Evolutionary conservation across 2,888 invertebrate species (phyloP).

Genomic region (Drosophila trichaetosa): DNA sequence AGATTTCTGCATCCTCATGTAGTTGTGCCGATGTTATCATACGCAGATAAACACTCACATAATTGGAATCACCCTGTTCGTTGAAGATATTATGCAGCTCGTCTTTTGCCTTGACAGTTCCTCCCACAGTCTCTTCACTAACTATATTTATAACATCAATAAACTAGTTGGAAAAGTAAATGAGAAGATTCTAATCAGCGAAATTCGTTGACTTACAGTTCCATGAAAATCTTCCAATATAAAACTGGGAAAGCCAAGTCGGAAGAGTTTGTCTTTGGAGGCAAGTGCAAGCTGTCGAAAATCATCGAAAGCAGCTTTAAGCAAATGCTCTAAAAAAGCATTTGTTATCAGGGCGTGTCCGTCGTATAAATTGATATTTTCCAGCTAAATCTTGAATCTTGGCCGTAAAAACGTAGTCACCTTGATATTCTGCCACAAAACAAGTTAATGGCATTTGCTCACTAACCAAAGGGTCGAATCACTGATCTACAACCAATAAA

Average conservation of each 20-base stretch:
- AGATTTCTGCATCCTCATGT: constrained; percentile 96
- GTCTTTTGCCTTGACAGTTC: constrained; percentile 86
- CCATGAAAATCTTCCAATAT: constrained; percentile 99
- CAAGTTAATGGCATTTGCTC: constrained; percentile 90
- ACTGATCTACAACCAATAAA: constrained; percentile 89
- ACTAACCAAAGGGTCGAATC: constrained; percentile 93
- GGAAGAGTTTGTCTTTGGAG: constrained; percentile 95
- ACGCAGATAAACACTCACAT: constrained; percentile 96
- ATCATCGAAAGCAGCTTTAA: constrained; percentile 92
- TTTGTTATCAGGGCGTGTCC: constrained; percentile 98
- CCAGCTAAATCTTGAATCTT: constrained; percentile 92
- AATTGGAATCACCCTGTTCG: constrained; percentile 96
- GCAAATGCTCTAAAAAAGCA: constrained; percentile 99
- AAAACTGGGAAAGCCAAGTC: constrained; percentile 97
- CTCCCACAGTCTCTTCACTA: constrained; percentile 85
- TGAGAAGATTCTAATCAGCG: fast-evolving
- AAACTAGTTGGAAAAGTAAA: constrained; percentile 87
- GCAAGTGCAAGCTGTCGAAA: constrained; percentile 93
- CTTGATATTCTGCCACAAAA: constrained; percentile 93
- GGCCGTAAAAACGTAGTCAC: constrained; percentile 92
- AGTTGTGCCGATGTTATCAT: constrained; percentile 97
- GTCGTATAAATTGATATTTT: constrained; percentile 93
- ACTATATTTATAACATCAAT: constrained; percentile 95
- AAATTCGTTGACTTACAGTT: constrained; percentile 86
- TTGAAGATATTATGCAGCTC: constrained; percentile 95